Conservation (phyloP, 2,797 vertebrate genomes). For the Siniperca scherzeri region DNA sequence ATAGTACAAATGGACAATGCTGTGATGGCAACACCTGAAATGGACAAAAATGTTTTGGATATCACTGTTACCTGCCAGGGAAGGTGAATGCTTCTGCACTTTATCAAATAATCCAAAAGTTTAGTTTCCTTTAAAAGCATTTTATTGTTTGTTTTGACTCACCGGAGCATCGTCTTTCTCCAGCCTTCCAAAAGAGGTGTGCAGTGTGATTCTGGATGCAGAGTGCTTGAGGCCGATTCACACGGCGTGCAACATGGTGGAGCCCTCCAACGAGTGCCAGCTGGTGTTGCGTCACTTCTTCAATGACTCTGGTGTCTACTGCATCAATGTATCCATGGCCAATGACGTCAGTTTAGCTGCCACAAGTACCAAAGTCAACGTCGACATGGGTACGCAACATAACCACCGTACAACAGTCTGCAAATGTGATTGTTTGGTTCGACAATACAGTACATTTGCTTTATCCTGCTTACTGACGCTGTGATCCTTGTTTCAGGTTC, state of each 20-base stretch:
- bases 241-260: slow-evolving; percentile 87
- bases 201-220: slow-evolving; percentile 90
- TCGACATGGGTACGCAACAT: slow-evolving; percentile 83
- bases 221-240: slow-evolving; percentile 87
- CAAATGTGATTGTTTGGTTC: background rate
- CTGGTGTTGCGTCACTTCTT: slow-evolving; percentile 91
- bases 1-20: slow-evolving; percentile 89
- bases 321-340: slow-evolving; percentile 93
- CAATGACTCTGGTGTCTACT: slow-evolving; percentile 90
- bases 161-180: background rate
- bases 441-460: background rate
- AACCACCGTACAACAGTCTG: background rate
- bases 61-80: slow-evolving; percentile 93
- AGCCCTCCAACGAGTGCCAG: slow-evolving; percentile 87
- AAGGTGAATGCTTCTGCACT: slow-evolving; percentile 81
- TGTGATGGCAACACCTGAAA: slow-evolving; percentile 64
- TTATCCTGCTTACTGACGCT: background rate
- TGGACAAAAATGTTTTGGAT: slow-evolving; percentile 86
- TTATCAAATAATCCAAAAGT: background rate
- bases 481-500: slow-evolving; percentile 65
- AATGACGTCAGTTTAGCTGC: slow-evolving; percentile 90
- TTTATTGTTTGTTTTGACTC: background rate
- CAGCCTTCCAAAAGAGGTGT: slow-evolving; percentile 92
- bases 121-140: background rate
- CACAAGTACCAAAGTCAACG: slow-evolving; percentile 88